Conservation (phyloP, 2,888 invertebrate genomes). For the Nymphalis polychloros region DNA sequence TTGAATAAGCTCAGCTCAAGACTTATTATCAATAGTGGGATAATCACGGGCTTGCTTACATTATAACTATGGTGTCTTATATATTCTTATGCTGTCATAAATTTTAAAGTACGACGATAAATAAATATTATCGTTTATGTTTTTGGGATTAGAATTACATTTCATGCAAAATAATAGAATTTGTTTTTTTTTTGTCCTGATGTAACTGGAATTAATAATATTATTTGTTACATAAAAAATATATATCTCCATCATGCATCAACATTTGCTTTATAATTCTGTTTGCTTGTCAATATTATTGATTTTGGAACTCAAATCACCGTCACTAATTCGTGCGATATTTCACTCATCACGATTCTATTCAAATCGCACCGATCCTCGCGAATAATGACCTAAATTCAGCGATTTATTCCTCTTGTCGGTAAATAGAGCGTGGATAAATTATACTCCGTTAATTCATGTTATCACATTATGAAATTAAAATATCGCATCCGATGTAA, state of each 20-base stretch:
- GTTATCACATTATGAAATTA: conserved; percentile 4
- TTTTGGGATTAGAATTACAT: too few relatives aligned
- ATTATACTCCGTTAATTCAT: conserved; percentile 27
- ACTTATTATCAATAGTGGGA: too few relatives aligned
- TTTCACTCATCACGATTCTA: conserved; percentile 29
- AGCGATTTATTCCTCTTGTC: conserved; percentile 36
- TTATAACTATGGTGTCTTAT: too few relatives aligned
- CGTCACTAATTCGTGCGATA: conserved; percentile 30
- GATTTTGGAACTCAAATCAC: conserved; percentile 26
- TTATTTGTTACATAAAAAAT: neutral
- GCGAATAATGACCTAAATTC: conserved; percentile 36
- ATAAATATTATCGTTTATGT: neutral
- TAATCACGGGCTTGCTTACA: too few relatives aligned
- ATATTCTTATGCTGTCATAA: neutral
- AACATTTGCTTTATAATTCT: conserved; percentile 4
- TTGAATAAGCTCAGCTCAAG: too few relatives aligned
- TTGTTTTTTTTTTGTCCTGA: neutral
- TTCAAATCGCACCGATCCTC: conserved; percentile 27
- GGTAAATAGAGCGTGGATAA: conserved; percentile 35
- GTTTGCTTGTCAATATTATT: conserved; percentile 18
- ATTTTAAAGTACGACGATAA: neutral
- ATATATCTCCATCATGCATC: neutral
- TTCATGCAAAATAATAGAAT: too few relatives aligned
- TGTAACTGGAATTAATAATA: neutral
- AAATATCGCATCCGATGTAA: neutral